Evolutionary conservation across 1,140 invertebrate species (phyloP), one percentile per base, ranked within the genome.

Genomic region (Scaptomyza montana): DNA sequence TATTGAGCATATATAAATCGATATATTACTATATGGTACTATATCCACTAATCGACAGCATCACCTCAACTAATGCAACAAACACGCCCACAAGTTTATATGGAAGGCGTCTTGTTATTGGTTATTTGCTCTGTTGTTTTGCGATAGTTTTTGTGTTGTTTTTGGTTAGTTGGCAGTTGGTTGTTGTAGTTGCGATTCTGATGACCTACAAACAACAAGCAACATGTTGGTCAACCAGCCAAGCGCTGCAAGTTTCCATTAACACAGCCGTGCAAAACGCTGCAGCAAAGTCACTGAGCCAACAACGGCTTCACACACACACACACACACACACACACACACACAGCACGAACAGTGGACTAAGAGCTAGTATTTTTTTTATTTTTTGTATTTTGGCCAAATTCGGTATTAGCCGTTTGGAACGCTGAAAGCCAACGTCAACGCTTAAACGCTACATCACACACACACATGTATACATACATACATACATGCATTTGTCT

Each of bases 181-280:
- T 30, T 30, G 30, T 39, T 39, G 51, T 75, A 9, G 45, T 19
- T 61, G 62, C 62, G 30, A 62, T 70, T 70, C 69, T 51, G 69
- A 66, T 91, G 90, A 90, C 90, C 90, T 91, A 91, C 90, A 91
- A 91, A 91, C 56, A 80, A 74, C 60, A 19, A 69, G 63, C 68
- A 75, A 80, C 74, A 81, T 75, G 77, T 84, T 91, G 90, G 90
- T 78, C 89, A 91, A 85, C 89, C 89, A 91, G 81, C 89, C 77
- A 84, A 76, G 82, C 86, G 80, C 57, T 81, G 86, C 90, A 89
- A 74, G 84, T 90, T 89, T 80, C 86, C 85, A 89, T 89, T 89
- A 89, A 81, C 84, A 89, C 77, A 80, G 85, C 74, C 56, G 36
- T 55, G 63, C 36, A 56, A 70, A 62, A 59, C 61, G 33, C 9